These are phyloP conservation scores for Scaptomyza pallida DNA, from an alignment of 1,140 invertebrate genomes.

Conservation along the genomic window DNA sequence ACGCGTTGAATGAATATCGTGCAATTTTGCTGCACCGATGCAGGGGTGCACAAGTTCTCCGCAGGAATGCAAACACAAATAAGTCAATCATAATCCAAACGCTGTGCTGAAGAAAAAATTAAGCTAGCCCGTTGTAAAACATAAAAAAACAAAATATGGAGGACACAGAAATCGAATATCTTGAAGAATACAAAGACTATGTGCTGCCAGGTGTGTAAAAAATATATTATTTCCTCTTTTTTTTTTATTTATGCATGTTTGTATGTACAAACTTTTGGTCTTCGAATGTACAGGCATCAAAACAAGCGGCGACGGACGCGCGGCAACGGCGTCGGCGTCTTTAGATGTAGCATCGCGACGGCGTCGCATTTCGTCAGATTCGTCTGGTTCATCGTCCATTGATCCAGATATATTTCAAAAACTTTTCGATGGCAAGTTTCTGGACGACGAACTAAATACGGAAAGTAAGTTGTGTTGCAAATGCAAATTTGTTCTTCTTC, in stretches of 20 bases:
- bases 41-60: conserved; percentile 8
- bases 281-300: conserved; percentile 43
- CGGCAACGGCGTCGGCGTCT: conserved; percentile 17
- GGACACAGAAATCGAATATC: conserved; percentile 71
- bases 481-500: neutral
- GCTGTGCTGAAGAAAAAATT: conserved; percentile 7
- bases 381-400: conserved; percentile 61
- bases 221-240: neutral
- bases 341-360: conserved; percentile 17
- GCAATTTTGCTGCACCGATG: neutral
- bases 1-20: neutral
- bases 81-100: conserved; percentile 4
- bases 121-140: neutral
- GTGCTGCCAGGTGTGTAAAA: conserved; percentile 57
- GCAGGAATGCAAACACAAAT: neutral
- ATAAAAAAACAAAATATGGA: conserved; percentile 52
- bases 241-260: neutral
- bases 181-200: conserved; percentile 73
- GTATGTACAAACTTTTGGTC: too few species aligned
- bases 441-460: conserved; percentile 56
- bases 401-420: conserved; percentile 73
- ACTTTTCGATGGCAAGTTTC: conserved; percentile 59
- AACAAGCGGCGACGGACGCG: conserved; percentile 22
- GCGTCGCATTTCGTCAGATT: conserved; percentile 61
- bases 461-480: conserved; percentile 28